Percentiles rank a stretch among this genome's conserved stretches.
These are phyloP conservation scores for Papilio helenus DNA, from an alignment of 1,140 invertebrate genomes.

Conservation along the genomic window DNA sequence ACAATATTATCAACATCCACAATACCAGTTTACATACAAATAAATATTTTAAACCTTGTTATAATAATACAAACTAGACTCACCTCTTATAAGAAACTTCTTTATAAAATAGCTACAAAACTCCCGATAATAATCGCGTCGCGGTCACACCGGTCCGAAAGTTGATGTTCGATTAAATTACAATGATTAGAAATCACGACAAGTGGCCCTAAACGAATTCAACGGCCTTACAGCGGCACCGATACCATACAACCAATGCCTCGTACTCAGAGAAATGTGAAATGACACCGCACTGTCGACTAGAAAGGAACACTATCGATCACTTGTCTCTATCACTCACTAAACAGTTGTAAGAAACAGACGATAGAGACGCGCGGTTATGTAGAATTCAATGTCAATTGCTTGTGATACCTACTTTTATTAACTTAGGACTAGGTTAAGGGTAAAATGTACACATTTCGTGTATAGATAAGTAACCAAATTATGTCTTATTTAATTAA, in stretches of 20 bases:
- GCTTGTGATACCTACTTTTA: conserved; percentile 28
- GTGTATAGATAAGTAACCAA: too few relatives aligned
- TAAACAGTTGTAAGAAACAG: conserved; percentile 55
- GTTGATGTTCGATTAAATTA: conserved; percentile 67
- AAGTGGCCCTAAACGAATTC: conserved; percentile 66
- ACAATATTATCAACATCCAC: background rate
- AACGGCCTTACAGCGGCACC: conserved; percentile 68
- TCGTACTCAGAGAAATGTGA: conserved; percentile 72
- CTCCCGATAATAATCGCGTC: conserved; percentile 13
- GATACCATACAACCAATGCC: conserved; percentile 68
- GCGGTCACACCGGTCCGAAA: conserved; percentile 57
- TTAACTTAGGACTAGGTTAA: background rate
- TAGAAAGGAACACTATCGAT: conserved; percentile 74
- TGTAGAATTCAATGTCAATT: conserved; percentile 76
- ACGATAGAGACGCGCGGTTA: conserved; percentile 64
- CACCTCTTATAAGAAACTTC: conserved; percentile 43
- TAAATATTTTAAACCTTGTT: background rate
- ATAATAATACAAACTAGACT: conserved; percentile 31
- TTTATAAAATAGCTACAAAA: conserved; percentile 29
- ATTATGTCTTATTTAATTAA: too few relatives aligned
- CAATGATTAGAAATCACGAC: conserved; percentile 64
- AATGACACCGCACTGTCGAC: conserved; percentile 62
- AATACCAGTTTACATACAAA: background rate
- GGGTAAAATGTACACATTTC: background rate
- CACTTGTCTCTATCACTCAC: conserved; percentile 59